Conservation (phyloP, 2,888 invertebrate genomes). For the Diarsia dahlii region DNA sequence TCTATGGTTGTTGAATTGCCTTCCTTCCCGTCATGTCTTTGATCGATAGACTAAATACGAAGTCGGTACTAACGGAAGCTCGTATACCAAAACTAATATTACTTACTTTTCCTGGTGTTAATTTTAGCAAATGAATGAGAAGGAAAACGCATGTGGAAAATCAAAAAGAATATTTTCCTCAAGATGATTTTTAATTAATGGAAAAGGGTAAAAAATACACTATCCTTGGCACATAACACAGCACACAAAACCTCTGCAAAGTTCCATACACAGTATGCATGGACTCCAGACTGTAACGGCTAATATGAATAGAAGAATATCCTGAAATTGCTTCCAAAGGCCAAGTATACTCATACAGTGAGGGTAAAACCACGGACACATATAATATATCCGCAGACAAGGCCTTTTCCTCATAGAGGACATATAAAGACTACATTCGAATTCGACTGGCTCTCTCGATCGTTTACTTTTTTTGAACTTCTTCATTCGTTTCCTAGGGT, state of each 20-base stretch:
- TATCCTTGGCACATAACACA: conserved; percentile 74
- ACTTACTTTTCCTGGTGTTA: no score
- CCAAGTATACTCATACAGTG: conserved; percentile 72
- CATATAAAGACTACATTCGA: conserved; percentile 75
- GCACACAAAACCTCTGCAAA: conserved; percentile 71
- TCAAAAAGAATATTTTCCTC: background rate
- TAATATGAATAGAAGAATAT: conserved; percentile 73
- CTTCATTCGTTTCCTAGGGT: conserved; percentile 40
- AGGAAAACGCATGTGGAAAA: background rate
- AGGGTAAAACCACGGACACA: conserved; percentile 78
- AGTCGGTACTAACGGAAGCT: no score
- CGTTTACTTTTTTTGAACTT: conserved; percentile 19
- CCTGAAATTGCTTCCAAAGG: conserved; percentile 73
- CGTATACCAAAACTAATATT: no score
- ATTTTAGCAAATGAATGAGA: no score
- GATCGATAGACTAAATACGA: no score
- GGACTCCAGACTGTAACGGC: conserved; percentile 80
- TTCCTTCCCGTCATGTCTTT: no score
- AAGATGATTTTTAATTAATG: background rate
- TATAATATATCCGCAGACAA: conserved; percentile 70
- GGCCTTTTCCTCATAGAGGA: conserved; percentile 74
- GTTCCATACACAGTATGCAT: conserved; percentile 75
- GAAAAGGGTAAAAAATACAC: conserved; percentile 11
- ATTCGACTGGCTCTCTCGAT: conserved; percentile 58
- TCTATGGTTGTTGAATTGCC: no score